These are phyloP conservation scores for Rhineura floridana DNA, from an alignment of 2,113 vertebrate species.

Conservation along the genomic window DNA sequence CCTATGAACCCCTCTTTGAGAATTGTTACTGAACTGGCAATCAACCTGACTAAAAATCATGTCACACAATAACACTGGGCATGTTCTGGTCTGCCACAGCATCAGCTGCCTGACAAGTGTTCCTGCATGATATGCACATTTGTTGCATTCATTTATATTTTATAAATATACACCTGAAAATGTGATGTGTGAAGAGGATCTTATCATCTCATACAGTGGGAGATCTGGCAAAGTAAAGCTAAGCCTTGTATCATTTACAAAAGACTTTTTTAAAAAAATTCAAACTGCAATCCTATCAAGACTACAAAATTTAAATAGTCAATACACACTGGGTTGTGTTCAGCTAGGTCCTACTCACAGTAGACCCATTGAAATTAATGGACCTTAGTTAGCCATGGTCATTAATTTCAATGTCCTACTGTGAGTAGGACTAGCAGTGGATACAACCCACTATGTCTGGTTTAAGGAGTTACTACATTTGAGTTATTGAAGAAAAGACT, in stretches of 20 bases:
- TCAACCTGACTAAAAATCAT: not conserved
- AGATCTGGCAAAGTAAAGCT: not conserved
- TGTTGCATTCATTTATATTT: not conserved
- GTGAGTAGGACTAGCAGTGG: too few species aligned
- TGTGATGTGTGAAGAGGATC: too few species aligned
- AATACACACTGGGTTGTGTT: not conserved
- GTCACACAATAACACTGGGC: not conserved
- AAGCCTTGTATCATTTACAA: not conserved
- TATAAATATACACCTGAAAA: not conserved
- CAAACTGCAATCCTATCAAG: not conserved
- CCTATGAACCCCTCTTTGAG: too few species aligned
- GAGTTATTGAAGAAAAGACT: too few species aligned
- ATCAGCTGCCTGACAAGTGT: not conserved
- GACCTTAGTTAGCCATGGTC: too few species aligned
- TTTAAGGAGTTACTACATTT: too few species aligned
- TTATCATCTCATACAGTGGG: not conserved
- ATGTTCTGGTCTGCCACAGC: not conserved
- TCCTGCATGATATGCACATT: not conserved
- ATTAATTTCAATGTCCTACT: too few species aligned
- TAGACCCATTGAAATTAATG: too few species aligned
- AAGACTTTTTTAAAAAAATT: not conserved
- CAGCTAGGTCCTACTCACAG: too few species aligned
- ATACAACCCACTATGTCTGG: not conserved
- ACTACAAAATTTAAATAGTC: not conserved
- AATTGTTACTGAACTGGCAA: not conserved